Evolutionary conservation across 2,113 vertebrate genomes (phyloP).

Genomic region (Cinclus mexicanus): DNA sequence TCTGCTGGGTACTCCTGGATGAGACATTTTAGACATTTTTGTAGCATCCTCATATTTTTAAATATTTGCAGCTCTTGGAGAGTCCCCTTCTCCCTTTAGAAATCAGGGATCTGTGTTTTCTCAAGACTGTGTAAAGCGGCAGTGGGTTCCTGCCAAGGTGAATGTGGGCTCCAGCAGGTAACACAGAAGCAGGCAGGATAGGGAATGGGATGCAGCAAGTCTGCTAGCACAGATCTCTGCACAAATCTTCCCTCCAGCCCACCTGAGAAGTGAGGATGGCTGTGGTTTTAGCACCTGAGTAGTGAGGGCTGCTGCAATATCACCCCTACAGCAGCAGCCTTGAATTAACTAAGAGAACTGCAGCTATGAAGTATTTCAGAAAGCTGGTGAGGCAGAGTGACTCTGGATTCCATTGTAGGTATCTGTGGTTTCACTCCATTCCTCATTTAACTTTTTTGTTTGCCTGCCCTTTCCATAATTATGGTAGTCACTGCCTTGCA

Average conservation of each 20-base stretch:
- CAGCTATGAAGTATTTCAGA: not conserved
- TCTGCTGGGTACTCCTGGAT: not conserved
- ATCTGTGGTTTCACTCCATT: not conserved
- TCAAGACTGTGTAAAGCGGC: not conserved
- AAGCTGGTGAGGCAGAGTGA: not conserved
- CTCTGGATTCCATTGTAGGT: not conserved
- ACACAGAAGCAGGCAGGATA: not conserved
- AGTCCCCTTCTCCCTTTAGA: not conserved
- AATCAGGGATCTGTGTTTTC: not conserved
- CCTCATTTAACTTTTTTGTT: not conserved
- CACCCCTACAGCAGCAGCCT: not conserved
- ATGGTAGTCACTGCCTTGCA: not conserved
- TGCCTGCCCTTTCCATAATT: not conserved
- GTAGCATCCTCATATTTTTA: not conserved
- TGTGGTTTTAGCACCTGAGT: not conserved
- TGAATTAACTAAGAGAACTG: not conserved
- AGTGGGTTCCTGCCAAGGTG: not conserved
- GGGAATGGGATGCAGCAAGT: not conserved
- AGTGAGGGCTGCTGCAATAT: not conserved
- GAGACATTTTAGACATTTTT: not conserved
- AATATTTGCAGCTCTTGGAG: not conserved
- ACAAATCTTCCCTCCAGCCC: not conserved
- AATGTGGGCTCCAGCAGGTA: not conserved
- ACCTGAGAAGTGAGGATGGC: rapidly evolving
- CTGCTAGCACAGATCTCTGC: not conserved